Base-by-base conservation (phyloP, 1,140 invertebrate species). In the Venustaconcha ellipsiformis region DNA sequence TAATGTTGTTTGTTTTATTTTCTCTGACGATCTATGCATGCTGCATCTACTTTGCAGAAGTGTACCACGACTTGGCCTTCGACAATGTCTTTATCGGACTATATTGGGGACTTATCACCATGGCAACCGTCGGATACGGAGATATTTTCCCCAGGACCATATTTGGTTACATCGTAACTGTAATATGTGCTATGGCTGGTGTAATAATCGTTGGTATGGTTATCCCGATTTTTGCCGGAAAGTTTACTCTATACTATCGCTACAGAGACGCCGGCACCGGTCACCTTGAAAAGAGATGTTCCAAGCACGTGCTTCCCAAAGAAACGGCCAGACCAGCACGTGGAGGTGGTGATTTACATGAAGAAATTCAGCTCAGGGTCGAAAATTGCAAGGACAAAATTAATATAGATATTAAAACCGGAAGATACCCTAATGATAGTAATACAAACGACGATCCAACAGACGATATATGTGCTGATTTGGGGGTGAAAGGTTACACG, bases 91-190 rank as follows among this genome's bases (percentile, higher is more conserved):
- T 96, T 14, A 90, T 96, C 68, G 96, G 96, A 18, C 91, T 98
- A 68, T 99, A 96, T 96, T 98, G 96, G 96, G 96, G 96, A 18
- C 91, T 98, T 88, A 96, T 99, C 78, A 99, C 97, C 62, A 98
- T 98, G 96, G 98, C 97, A 78, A 99, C 97, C 0, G 97, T 98
- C 30, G 97, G 97, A 30, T 99, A 98, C 87, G 97, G 85, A 14
- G 85, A 86, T 58, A 69, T 69, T 1, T 72, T 78, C 48, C 85
- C 85, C 4, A 67, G 71, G n/a, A 74, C 76, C 1, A 68, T 20
- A n/a, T 1, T 69, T 68, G 97, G 96, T 66, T 97, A 97, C 95
- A 96, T 98, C 88, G 96, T 98, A 63, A 96, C 96, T 79, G 96
- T 96, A 14, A 92, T 98, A 4, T 98, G 97, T 91, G 96, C 96